Evolutionary conservation across 2,888 invertebrate species (phyloP), one percentile per base, ranked within the genome.

Genomic region (Tetragonisca angustula): DNA sequence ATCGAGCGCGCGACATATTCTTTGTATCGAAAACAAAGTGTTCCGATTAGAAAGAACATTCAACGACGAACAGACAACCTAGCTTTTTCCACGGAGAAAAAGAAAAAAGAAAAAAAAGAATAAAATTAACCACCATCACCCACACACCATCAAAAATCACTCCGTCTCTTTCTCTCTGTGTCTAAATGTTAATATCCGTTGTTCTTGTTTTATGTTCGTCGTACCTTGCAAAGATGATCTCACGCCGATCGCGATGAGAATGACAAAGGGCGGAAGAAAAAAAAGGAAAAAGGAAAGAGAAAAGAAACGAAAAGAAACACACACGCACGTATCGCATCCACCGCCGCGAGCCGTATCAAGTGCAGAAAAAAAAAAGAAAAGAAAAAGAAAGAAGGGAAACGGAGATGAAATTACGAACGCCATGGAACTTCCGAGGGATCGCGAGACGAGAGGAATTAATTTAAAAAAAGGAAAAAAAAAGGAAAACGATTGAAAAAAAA

Each of bases 221-320:
- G 52, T 79, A 73, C 54, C 70, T 72, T 69, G 75, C 73, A 50
- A 71, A 65, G 73, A 78, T 74, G 84, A 85, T 87, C 76, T 83
- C 78, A 77, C 50, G n/a, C 56, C 19, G 62, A 50, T 52, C 54
- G 75, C 79, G 27, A 54, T 65, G 43, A 49, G n/a, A 59, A 81
- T 56, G n/a, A 36, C 5, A 36, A n/a, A 21, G 15, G 50, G 50
- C 9, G 24, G 36, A 32, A 21, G 6, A 24, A 19, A n/a, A 6
- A 74, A 2, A 50, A 4, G 27, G 9, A 61, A 27, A 21, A 54
- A 3, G 17, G 1, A 27, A 6, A 43, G 17, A n/a, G 19, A 76
- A 6, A 54, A 21, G 32, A 13, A 64, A 24, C 15, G 17, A 27
- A 4, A 27, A 32, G 11, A n/a, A 21, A 62, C 13, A 43, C 6